These are phyloP conservation scores for Pangasianodon hypophthalmus DNA, from an alignment of 2,113 vertebrate genomes.

Conservation along the genomic window DNA sequence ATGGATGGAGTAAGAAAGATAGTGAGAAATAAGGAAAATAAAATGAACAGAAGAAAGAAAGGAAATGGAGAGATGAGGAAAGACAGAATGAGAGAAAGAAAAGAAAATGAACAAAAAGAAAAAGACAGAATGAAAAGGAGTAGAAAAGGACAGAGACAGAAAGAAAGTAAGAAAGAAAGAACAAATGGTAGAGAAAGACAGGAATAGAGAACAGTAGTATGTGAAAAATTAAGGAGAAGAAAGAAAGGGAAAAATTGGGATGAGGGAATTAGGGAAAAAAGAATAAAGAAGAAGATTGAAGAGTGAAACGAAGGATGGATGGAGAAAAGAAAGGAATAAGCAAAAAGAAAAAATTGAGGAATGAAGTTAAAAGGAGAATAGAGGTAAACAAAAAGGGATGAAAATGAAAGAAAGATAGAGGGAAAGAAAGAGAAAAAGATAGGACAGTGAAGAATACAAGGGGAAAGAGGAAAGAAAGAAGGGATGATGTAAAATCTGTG, in stretches of 20 bases:
- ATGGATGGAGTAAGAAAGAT: neutral
- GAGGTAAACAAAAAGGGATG: neutral
- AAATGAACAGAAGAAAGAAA: neutral
- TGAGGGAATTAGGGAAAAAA: neutral
- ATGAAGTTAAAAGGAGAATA: neutral
- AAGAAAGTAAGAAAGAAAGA: neutral
- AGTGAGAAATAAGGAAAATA: neutral
- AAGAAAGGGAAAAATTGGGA: neutral
- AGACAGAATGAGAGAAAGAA: neutral
- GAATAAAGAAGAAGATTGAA: neutral
- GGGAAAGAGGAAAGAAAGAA: neutral
- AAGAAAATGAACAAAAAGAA: neutral
- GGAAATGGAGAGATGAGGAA: neutral
- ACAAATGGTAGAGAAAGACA: too few species aligned
- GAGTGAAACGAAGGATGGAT: neutral
- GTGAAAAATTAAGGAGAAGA: neutral
- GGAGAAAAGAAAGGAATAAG: neutral
- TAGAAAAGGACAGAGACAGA: too few species aligned
- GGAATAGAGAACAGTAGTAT: too few species aligned
- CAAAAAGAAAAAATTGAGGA: neutral
- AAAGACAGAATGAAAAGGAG: too few species aligned
- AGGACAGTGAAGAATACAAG: neutral
- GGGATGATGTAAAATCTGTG: neutral
- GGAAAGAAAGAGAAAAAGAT: too few species aligned
- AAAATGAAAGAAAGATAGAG: neutral